These are phyloP conservation scores for Tetanocera ferruginea DNA, from an alignment of 2,888 invertebrate genomes.

Conservation along the genomic window DNA sequence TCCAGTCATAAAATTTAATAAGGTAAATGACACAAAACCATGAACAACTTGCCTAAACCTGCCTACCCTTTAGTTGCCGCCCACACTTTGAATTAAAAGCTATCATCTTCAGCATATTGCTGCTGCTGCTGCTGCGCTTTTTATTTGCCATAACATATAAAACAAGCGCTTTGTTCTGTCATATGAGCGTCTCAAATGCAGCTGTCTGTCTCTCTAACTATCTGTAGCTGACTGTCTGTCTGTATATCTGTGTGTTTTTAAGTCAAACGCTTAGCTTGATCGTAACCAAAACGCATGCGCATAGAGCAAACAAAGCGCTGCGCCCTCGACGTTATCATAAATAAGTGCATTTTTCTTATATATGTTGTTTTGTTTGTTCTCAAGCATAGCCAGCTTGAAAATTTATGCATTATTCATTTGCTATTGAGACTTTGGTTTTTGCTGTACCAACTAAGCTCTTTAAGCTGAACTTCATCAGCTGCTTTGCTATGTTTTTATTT, in stretches of 20 bases:
- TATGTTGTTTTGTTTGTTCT: neutral
- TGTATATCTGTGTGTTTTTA: neutral
- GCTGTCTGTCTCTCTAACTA: neutral
- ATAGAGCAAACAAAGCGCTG: neutral
- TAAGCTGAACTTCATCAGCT: neutral
- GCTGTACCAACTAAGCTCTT: neutral
- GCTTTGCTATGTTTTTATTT: neutral
- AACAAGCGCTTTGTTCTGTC: slow-evolving; percentile 7
- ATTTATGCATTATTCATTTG: slow-evolving; percentile 22
- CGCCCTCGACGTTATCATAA: slow-evolving; percentile 3
- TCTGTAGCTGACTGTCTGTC: neutral
- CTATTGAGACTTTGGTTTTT: neutral
- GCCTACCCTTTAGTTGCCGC: neutral
- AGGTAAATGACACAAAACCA: slow-evolving; percentile 11
- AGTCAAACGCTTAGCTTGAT: no score
- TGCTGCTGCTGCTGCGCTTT: neutral
- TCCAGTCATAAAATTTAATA: slow-evolving; percentile 21
- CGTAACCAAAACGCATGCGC: neutral
- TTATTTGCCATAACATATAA: neutral
- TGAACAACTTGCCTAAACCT: neutral
- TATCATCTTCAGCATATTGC: neutral
- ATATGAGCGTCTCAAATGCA: neutral
- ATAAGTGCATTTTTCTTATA: slow-evolving; percentile 28
- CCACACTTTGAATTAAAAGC: neutral
- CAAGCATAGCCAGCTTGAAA: slow-evolving; percentile 7